Percentiles rank a stretch among this genome's conserved stretches.
These are phyloP conservation scores for Labia minor DNA, from an alignment of 2,888 invertebrate species.

Conservation along the genomic window DNA sequence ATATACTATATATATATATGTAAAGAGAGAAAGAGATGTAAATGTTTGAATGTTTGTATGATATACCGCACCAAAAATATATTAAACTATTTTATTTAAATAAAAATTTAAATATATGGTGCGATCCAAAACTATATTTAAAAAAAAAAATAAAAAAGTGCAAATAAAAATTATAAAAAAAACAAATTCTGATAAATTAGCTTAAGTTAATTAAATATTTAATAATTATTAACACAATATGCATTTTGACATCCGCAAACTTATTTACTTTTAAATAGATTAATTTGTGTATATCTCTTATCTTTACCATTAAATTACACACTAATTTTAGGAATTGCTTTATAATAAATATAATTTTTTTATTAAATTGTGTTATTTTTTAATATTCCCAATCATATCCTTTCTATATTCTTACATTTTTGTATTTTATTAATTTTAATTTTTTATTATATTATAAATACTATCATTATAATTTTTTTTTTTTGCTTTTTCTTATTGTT, in stretches of 20 bases:
- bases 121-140: not conserved
- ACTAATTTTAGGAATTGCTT: constrained; percentile 13
- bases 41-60: constrained; percentile 13
- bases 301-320: not conserved
- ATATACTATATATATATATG: too few species aligned
- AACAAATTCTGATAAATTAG: not conserved
- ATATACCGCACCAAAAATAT: constrained; percentile 2
- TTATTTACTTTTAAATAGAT: constrained; percentile 7
- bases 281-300: constrained; percentile 13
- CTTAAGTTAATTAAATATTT: not conserved
- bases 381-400: not conserved
- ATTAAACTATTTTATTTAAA: not conserved
- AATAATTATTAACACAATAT: not conserved
- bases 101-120: not conserved
- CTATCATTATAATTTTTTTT: too few species aligned
- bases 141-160: not conserved
- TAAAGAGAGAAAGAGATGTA: not conserved
- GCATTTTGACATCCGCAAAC: constrained; percentile 1
- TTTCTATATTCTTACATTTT: too few species aligned
- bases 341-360: constrained; percentile 3
- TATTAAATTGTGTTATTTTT: not conserved
- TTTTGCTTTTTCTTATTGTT: too few species aligned
- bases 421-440: too few species aligned
- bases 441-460: too few species aligned
- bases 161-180: not conserved